These are phyloP conservation scores for Alloplasta piceator DNA, from an alignment of 2,888 invertebrate genomes.

Conservation along the genomic window DNA sequence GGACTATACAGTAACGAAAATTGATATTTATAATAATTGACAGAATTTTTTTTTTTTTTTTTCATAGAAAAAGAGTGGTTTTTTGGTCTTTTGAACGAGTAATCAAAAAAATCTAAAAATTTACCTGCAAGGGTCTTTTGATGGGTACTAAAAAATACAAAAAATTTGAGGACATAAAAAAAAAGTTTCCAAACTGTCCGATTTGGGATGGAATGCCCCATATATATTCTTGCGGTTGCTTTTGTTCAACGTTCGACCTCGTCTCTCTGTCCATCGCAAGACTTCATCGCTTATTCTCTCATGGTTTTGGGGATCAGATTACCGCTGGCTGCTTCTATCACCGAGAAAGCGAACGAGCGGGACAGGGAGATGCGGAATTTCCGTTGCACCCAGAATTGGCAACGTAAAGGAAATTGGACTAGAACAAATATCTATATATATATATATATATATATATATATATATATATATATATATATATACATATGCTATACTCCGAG, in stretches of 20 bases:
- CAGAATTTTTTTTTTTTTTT: too few species aligned
- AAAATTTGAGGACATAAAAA: too few species aligned
- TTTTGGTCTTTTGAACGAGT: too few species aligned
- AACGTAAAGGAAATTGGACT: constrained; percentile 74
- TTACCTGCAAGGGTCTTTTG: too few species aligned
- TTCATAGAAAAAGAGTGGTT: too few species aligned
- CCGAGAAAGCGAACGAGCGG: constrained; percentile 49
- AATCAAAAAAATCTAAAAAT: too few species aligned
- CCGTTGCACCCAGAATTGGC: constrained; percentile 76
- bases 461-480: neutral
- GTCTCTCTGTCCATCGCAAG: constrained; percentile 14
- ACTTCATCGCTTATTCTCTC: constrained; percentile 21
- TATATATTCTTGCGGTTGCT: constrained; percentile 67
- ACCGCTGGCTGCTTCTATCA: constrained; percentile 64
- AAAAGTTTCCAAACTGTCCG: too few species aligned
- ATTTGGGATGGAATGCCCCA: too few species aligned
- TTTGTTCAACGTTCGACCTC: constrained; percentile 73
- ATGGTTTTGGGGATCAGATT: constrained; percentile 74
- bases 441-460: neutral
- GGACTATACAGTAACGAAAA: too few species aligned
- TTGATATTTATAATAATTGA: too few species aligned
- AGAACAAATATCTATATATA: constrained; percentile 41
- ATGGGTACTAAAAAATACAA: too few species aligned
- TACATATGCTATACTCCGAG: neutral
- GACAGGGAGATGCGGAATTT: constrained; percentile 75